These are phyloP conservation scores for Microctenopoma steveboyesi DNA, from an alignment of 2,797 vertebrate genomes.

Conservation along the genomic window DNA sequence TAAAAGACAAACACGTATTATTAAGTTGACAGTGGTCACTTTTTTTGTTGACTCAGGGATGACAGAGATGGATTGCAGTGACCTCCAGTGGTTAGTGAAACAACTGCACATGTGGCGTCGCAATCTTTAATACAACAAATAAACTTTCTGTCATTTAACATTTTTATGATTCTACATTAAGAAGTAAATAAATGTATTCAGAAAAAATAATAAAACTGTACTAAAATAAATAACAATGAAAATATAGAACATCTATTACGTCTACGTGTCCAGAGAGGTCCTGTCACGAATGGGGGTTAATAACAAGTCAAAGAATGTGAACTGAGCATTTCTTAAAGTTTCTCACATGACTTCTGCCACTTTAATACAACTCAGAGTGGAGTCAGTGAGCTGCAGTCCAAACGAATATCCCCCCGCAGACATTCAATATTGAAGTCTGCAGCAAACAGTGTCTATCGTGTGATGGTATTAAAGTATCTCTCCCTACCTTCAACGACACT, in stretches of 20 bases:
- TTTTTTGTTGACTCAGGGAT: not conserved
- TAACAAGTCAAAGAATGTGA: constrained; percentile 1
- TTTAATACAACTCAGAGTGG: constrained; percentile 13
- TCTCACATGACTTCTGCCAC: constrained; percentile 23
- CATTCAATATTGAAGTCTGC: constrained; percentile 54
- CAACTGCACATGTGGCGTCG: constrained; percentile 19
- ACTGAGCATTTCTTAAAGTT: constrained; percentile 31
- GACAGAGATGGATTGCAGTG: constrained; percentile 31
- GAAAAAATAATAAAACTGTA: too few relatives aligned
- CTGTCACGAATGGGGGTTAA: not conserved
- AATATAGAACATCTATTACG: constrained; percentile 4
- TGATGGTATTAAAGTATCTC: constrained; percentile 12
- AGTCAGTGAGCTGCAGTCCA: constrained; percentile 39
- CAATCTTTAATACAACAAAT: too few relatives aligned
- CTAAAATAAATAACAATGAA: too few relatives aligned
- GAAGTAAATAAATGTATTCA: too few relatives aligned
- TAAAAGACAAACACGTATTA: not conserved
- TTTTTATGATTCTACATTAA: too few relatives aligned
- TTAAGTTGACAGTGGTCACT: not conserved
- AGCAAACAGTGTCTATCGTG: constrained; percentile 19
- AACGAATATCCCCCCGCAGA: constrained; percentile 57
- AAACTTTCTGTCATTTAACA: too few relatives aligned
- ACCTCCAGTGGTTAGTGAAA: constrained; percentile 53
- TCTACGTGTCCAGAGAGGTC: constrained; percentile 21
- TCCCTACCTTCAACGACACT: constrained; percentile 39